Conservation (phyloP, 1,140 invertebrate genomes). For the Temnothorax nylanderi region DNA sequence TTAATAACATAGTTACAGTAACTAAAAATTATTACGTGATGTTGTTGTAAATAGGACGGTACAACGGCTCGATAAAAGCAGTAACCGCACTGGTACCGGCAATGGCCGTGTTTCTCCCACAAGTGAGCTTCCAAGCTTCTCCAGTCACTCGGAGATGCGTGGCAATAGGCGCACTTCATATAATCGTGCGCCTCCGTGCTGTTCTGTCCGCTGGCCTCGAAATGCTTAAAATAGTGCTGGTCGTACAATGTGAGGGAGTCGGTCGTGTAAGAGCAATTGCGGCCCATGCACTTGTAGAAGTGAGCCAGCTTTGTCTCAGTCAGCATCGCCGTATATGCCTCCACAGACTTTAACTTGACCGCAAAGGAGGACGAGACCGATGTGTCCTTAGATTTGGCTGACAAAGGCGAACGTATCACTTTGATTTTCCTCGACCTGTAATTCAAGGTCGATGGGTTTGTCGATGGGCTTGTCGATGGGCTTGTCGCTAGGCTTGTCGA, state of each 20-base stretch:
- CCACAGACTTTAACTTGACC: conserved; percentile 74
- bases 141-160: conserved; percentile 66
- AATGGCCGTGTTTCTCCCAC: conserved; percentile 84
- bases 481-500: conserved; percentile 5
- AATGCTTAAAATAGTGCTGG: conserved; percentile 83
- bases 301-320: conserved; percentile 78
- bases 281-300: conserved; percentile 88
- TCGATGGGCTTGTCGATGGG: neutral
- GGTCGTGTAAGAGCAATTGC: conserved; percentile 85
- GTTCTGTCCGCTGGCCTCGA: conserved; percentile 20
- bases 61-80: conserved; percentile 87
- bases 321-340: conserved; percentile 79
- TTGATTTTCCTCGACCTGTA: conserved; percentile 69
- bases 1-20: neutral
- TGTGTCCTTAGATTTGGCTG: conserved; percentile 65
- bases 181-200: conserved; percentile 68
- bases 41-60: conserved; percentile 86
- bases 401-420: conserved; percentile 53
- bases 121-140: conserved; percentile 80
- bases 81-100: conserved; percentile 86
- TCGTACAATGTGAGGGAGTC: conserved; percentile 79
- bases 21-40: conserved; percentile 81
- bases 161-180: conserved; percentile 85
- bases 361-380: conserved; percentile 16
- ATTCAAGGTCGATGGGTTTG: conserved; percentile 59